Evolutionary conservation across 1,140 invertebrate species (phyloP).

Genomic region (Camponotus vicinus): DNA sequence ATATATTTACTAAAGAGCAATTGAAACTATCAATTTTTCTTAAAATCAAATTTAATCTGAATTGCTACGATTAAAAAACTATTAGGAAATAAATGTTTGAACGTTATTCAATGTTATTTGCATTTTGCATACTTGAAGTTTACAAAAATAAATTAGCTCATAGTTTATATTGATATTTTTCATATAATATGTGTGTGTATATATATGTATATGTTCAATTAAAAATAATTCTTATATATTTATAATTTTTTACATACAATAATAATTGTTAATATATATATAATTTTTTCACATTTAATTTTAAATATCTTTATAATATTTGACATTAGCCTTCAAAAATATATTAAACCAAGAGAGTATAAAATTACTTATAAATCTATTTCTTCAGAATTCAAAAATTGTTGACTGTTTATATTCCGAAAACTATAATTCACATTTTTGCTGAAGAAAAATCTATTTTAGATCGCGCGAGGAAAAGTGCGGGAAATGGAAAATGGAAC

Average conservation of each 20-base stretch:
- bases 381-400: neutral
- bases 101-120: neutral
- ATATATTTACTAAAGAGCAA: neutral
- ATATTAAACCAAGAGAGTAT: neutral
- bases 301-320: neutral
- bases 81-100: no score
- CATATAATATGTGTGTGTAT: neutral
- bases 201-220: neutral
- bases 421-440: constrained; percentile 22
- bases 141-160: neutral
- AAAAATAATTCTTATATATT: constrained; percentile 11
- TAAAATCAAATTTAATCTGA: neutral
- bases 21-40: neutral
- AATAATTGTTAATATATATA: no score
- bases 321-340: neutral
- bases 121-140: neutral
- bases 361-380: neutral
- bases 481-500: constrained; percentile 7
- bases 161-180: neutral
- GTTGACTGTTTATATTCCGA: neutral
- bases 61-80: neutral
- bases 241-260: neutral
- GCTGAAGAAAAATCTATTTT: neutral
- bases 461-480: neutral
- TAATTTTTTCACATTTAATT: neutral